Evolutionary conservation across 53 echinoderm and acorn worm genomes (phyloP), one percentile per base, ranked within the genome.

Genomic region (Stichopus horrens): DNA sequence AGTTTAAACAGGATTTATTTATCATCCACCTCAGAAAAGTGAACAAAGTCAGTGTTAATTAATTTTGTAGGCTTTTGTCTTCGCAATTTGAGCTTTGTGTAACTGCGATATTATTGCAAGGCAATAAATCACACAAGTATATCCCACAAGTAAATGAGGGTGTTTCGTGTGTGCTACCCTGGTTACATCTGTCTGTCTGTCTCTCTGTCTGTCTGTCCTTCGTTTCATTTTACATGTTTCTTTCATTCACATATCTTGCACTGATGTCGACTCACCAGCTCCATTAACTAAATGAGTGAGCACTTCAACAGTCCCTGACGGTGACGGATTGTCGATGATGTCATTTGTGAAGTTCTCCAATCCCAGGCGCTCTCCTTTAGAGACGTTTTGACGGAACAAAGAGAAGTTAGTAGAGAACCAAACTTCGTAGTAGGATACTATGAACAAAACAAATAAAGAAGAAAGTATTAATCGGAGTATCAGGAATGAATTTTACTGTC

Each of bases 361-460:
- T 16, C 88, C 86, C 18, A 92, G 83, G 1, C 86, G 83, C 21
- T 74, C 77, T 5, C 88, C 74, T 9, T 58, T 65, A 5, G 88
- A 54, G 76, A 91, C 90, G 18, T 90, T 88, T 53, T 88, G 76
- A 55, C 86, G 87, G 13, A 94, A 83, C 58, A 86, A 21, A 7
- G 88, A 82, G 59, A 94, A 94, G 80, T 90, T 90, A 9, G 90
- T 74, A 5, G 87, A 88, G 74, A 88, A 73, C 22, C 88, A 76
- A 18, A 92, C 75, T 74, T 90, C 90, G 65, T 94, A 94, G 11
- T 23, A 52, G 13, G 88, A 18, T 19, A 90, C 94, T 91, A 78
- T 14, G 11, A 82, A 23, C 21, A 14, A 57, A 77, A 83, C 16
- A 88, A 76, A 65, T 21, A 53, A 23, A 57, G 63, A 68, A 20